Percentiles rank a stretch among this genome's conserved stretches.
These are phyloP conservation scores for Pentamera pediparva DNA, from an alignment of 53 echinoderm and acorn worm species.

Conservation along the genomic window DNA sequence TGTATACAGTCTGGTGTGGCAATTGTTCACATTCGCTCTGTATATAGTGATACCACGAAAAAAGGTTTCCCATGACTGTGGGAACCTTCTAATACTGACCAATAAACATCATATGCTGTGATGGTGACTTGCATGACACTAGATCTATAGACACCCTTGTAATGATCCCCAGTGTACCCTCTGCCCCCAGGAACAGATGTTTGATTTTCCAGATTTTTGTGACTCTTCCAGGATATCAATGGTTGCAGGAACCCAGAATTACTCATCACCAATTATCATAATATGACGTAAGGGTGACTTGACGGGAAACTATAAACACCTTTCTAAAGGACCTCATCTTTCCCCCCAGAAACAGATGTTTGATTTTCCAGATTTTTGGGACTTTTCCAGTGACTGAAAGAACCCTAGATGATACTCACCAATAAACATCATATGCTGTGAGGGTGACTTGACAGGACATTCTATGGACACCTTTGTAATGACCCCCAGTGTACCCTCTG, in stretches of 20 bases:
- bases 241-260: too few species aligned
- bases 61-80: too few species aligned
- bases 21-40: too few species aligned
- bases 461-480: slow-evolving; percentile 65
- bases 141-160: slow-evolving; percentile 63
- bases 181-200: slow-evolving; percentile 73
- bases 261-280: slow-evolving; percentile 61
- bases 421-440: slow-evolving; percentile 67
- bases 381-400: too few species aligned
- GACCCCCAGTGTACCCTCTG: slow-evolving; percentile 74
- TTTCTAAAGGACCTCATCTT: slow-evolving; percentile 64
- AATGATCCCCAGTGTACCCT: slow-evolving; percentile 71
- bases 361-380: slow-evolving; percentile 22
- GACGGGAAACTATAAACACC: slow-evolving; percentile 63
- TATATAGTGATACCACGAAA: background rate
- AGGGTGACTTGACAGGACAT: slow-evolving; percentile 61
- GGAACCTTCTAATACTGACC: slow-evolving; percentile 60
- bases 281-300: slow-evolving; percentile 62
- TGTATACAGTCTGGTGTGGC: too few species aligned
- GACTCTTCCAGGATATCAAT: background rate
- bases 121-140: slow-evolving; percentile 56
- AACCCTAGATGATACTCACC: slow-evolving; percentile 58
- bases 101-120: slow-evolving; percentile 67
- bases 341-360: slow-evolving; percentile 72
- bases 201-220: slow-evolving; percentile 35